Base-by-base conservation (phyloP, 2,113 vertebrate species). In the Heterochromis multidens region DNA sequence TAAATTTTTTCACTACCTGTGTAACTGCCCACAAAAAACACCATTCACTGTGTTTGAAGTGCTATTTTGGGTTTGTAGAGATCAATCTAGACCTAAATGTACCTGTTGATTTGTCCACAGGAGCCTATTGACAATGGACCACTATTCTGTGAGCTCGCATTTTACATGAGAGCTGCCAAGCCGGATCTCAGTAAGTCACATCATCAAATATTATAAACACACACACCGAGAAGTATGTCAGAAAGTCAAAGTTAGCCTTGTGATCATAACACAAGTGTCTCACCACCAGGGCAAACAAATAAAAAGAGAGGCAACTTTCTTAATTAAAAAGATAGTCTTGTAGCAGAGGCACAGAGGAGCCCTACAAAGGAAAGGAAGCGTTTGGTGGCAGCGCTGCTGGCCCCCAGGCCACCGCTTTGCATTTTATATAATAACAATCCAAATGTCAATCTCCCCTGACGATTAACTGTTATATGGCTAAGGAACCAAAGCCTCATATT, bases 81-180 rank as follows among this genome's bases (percentile, higher is more conserved):
- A 23, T 5, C 1, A 81, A 61, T 57, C 1, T 8, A 59, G 31
- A 81, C 37, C 40, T 76, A 61, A 21, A 17, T 11, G 21, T 49
- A 5, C 4, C 11, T 65, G 4, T 65, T 33, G 4, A 76, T 81
- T 27, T 58, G 21, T 62, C 80, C 94, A 80, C 89, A 99, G 98
- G 98, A 99, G 87, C 98, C 98, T 72, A 98, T 96, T 92, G 97
- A 98, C 21, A 99, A 99, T 37, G 98, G 98, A 92, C 98, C 98
- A 57, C 97, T 99, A 61, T 99, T 99, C 94, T 98, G 97, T 60
- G 98, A 99, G 94, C 95, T 99, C 87, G 98, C 97, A 94, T 99
- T 99, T 92, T 99, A 99, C 96, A 98, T 97, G 96, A 93, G 98
- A 96, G 98, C 98, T 89, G 98, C 98, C 80, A 99, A 99, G 84